phyloP scores from a whole-genome alignment of 2,797 vertebrate species.

The Onychomys torridus region DNA sequence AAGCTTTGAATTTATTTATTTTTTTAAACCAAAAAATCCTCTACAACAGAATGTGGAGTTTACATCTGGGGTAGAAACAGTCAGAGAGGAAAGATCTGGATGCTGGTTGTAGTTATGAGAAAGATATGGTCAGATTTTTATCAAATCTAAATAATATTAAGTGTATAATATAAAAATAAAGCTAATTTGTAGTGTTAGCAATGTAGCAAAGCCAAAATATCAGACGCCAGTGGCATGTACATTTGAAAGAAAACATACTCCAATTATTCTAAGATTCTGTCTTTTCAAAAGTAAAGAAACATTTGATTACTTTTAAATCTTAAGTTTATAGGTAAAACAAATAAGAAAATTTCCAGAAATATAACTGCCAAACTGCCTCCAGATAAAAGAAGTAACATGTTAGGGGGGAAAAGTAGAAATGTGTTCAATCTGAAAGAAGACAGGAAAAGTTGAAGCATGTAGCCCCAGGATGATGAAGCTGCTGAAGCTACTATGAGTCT shows the following conservation, averaged over 20 bases:
- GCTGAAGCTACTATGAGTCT: neutral
- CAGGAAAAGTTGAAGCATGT: neutral
- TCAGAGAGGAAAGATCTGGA: neutral
- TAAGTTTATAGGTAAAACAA: constrained; percentile 22
- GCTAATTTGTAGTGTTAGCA: neutral
- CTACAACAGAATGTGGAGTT: neutral
- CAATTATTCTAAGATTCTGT: neutral
- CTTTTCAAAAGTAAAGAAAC: constrained; percentile 31
- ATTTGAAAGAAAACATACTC: neutral
- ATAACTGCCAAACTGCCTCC: neutral
- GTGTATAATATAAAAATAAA: neutral
- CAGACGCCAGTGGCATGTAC: neutral
- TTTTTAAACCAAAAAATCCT: neutral
- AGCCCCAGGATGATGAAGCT: neutral
- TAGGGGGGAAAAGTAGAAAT: neutral
- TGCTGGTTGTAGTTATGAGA: neutral
- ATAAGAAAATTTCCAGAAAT: neutral
- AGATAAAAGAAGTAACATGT: neutral
- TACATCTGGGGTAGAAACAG: neutral
- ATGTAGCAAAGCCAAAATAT: neutral
- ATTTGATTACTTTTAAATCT: neutral
- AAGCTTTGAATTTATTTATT: neutral
- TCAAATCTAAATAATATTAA: constrained; percentile 1
- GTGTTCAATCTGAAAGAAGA: neutral
- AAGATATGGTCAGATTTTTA: neutral